Evolutionary conservation across 2,888 invertebrate genomes (phyloP).

Genomic region (Coremacera marginata): DNA sequence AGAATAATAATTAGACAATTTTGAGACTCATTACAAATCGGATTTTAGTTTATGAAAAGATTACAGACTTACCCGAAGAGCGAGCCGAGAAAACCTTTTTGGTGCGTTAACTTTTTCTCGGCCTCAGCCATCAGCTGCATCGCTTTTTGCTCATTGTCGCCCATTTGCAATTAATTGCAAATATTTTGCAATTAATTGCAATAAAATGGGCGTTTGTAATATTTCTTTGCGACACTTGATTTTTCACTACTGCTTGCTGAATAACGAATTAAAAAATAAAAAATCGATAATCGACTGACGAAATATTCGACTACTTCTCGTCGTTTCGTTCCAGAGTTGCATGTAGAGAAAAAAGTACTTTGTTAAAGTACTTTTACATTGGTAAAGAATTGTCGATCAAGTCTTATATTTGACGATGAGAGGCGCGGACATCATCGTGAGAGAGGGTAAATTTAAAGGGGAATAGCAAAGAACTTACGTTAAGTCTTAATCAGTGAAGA

Average conservation of each 20-base stretch:
- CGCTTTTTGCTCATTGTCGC: slow-evolving; percentile 94
- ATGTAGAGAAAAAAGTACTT: too few relatives aligned
- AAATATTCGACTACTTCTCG: neutral
- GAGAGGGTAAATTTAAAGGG: too few relatives aligned
- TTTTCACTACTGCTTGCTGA: slow-evolving; percentile 13
- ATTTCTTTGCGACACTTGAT: neutral
- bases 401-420: too few relatives aligned
- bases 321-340: neutral
- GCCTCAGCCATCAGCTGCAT: slow-evolving; percentile 94
- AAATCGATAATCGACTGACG: neutral
- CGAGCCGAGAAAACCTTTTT: slow-evolving; percentile 91
- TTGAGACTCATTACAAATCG: too few relatives aligned
- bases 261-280: slow-evolving; percentile 13
- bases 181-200: slow-evolving; percentile 24
- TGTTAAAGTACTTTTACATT: too few relatives aligned
- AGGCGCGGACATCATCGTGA: too few relatives aligned
- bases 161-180: slow-evolving; percentile 72
- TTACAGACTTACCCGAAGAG: slow-evolving; percentile 81
- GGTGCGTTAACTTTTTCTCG: slow-evolving; percentile 91
- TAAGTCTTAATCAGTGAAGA: too few relatives aligned
- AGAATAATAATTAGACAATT: too few relatives aligned
- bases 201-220: neutral
- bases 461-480: too few relatives aligned
- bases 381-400: too few relatives aligned
- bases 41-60: too few relatives aligned